phyloP scores from a whole-genome alignment of 2,113 vertebrate species.

The Trogon surrucura region DNA sequence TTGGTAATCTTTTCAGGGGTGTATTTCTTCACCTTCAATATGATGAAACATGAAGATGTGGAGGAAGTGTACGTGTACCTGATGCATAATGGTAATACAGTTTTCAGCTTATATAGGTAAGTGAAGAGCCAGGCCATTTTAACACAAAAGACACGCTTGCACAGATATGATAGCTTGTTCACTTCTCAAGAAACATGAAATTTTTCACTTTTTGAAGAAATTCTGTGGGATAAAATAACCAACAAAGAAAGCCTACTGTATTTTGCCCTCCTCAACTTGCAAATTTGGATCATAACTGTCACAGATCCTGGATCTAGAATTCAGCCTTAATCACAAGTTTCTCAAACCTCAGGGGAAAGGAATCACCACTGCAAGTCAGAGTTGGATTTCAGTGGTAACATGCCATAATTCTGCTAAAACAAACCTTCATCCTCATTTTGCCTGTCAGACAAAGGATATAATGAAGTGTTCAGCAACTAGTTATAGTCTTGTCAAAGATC shows the following conservation, averaged over 20 bases:
- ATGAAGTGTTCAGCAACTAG: background rate
- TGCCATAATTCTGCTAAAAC: background rate
- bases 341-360: background rate
- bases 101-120: constrained; percentile 86
- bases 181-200: background rate
- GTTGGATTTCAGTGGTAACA: background rate
- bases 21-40: constrained; percentile 86
- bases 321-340: background rate
- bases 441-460: background rate
- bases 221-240: background rate
- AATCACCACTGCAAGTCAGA: background rate
- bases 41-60: constrained; percentile 88
- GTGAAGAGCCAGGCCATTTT: background rate
- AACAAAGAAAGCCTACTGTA: background rate
- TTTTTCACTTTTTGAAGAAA: background rate
- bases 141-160: background rate
- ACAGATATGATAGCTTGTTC: background rate
- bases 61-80: constrained; percentile 84
- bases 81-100: constrained; percentile 87
- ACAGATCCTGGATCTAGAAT: background rate
- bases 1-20: constrained; percentile 72
- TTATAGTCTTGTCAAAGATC: background rate
- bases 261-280: background rate
- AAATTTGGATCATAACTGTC: background rate
- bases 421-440: background rate